Conservation (phyloP, 1,140 invertebrate genomes). For the Drosophila pseudoananassae region DNA sequence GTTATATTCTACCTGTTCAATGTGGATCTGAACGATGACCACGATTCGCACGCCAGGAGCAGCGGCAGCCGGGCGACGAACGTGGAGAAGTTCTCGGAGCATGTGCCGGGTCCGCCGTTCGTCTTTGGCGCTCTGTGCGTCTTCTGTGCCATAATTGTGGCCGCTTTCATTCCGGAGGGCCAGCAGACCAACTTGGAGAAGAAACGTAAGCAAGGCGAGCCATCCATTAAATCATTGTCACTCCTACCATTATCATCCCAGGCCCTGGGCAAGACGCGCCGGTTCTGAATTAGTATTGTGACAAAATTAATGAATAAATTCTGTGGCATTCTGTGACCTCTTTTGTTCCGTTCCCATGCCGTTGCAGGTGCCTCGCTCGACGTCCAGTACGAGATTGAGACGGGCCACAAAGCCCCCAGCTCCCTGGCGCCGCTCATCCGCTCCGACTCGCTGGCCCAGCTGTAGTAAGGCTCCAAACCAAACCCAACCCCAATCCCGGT, state of each 20-base stretch:
- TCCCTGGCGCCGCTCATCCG: slow-evolving; percentile 92
- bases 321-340: not conserved
- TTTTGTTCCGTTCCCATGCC: slow-evolving; percentile 31
- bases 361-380: slow-evolving; percentile 88
- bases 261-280: slow-evolving; percentile 3
- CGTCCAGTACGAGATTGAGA: slow-evolving; percentile 91
- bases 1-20: slow-evolving; percentile 99
- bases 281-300: slow-evolving; percentile 1
- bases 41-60: slow-evolving; percentile 67
- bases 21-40: slow-evolving; percentile 95
- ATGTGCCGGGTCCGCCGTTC: slow-evolving; percentile 99
- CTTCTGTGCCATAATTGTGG: slow-evolving; percentile 96
- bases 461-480: slow-evolving; percentile 84
- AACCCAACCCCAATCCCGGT: not conserved
- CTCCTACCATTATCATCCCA: slow-evolving; percentile 4
- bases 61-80: slow-evolving; percentile 44
- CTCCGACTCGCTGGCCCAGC: slow-evolving; percentile 89
- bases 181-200: slow-evolving; percentile 85
- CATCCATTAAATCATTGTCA: not conserved
- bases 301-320: slow-evolving; percentile 11
- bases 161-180: slow-evolving; percentile 94
- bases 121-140: slow-evolving; percentile 98
- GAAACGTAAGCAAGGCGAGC: slow-evolving; percentile 71
- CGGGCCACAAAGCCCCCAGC: slow-evolving; percentile 89
- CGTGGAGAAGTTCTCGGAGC: slow-evolving; percentile 85